phyloP scores from a whole-genome alignment of 2,888 invertebrate genomes.

The Drosophila aldrichi region DNA sequence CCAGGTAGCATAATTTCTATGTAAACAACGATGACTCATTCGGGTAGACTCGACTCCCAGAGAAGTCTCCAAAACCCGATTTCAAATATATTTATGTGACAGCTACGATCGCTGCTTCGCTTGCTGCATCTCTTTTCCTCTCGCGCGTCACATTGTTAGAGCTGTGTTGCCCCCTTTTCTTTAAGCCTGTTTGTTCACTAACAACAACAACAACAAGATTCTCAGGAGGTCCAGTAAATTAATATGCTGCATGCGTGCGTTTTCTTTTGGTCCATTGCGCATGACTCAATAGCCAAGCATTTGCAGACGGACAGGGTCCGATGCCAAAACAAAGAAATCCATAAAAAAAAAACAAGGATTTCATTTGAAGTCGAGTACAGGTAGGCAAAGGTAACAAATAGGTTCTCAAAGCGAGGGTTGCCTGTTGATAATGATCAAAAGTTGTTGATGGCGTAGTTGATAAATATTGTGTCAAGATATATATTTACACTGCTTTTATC shows the following conservation, averaged over 20 bases:
- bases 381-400: slow-evolving; percentile 29
- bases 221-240: slow-evolving; percentile 61
- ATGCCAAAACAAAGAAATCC: slow-evolving; percentile 36
- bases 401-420: slow-evolving; percentile 7
- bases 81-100: slow-evolving; percentile 53
- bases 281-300: slow-evolving; percentile 64
- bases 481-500: background rate
- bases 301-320: slow-evolving; percentile 62
- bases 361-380: slow-evolving; percentile 41
- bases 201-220: slow-evolving; percentile 29
- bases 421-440: slow-evolving; percentile 9
- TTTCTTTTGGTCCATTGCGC: slow-evolving; percentile 76
- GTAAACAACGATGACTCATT: slow-evolving; percentile 73
- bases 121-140: slow-evolving; percentile 18
- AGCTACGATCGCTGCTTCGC: slow-evolving; percentile 49
- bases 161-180: slow-evolving; percentile 14
- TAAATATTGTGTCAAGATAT: slow-evolving; percentile 1
- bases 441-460: slow-evolving; percentile 4
- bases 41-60: slow-evolving; percentile 9
- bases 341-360: slow-evolving; percentile 29
- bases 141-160: slow-evolving; percentile 23
- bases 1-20: slow-evolving; percentile 77
- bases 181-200: slow-evolving; percentile 58
- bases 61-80: slow-evolving; percentile 48
- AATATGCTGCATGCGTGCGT: slow-evolving; percentile 69